A percentile compares a stretch with the other conserved stretches of the same genome.
These are phyloP conservation scores for Noctua pronuba DNA, from an alignment of 2,888 invertebrate genomes.

Conservation along the genomic window DNA sequence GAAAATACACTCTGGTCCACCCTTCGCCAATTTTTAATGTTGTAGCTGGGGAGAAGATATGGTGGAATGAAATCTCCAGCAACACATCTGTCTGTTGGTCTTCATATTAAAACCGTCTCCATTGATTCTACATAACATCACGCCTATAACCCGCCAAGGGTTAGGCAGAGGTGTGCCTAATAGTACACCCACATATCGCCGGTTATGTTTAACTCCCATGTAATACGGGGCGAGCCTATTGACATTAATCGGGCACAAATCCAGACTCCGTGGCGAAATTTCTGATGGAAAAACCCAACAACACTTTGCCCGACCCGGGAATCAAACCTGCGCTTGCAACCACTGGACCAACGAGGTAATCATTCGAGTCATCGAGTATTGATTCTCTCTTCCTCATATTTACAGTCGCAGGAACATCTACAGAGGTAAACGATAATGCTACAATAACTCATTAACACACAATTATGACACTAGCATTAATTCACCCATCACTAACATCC, in stretches of 20 bases:
- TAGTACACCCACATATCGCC: no score
- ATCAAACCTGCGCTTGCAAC: no score
- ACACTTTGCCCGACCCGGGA: no score
- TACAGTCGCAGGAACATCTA: accelerated
- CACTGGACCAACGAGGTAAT: no score
- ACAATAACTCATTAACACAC: not conserved
- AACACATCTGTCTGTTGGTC: not conserved
- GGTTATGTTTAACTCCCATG: no score
- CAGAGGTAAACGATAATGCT: not conserved
- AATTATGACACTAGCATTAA: not conserved
- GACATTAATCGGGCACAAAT: no score
- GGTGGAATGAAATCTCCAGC: not conserved
- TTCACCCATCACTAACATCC: not conserved
- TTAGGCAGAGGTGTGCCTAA: no score
- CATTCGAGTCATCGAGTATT: not conserved
- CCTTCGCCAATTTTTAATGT: not conserved
- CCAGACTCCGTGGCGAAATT: no score
- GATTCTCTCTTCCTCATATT: not conserved
- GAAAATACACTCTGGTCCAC: not conserved
- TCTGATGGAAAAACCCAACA: no score
- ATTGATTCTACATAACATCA: not conserved
- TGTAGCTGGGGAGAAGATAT: not conserved
- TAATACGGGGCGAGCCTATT: no score
- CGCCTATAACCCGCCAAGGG: no score
- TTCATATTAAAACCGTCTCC: not conserved